These are phyloP conservation scores for Connochaetes taurinus DNA, from an alignment of 2,113 vertebrate genomes.

Conservation along the genomic window DNA sequence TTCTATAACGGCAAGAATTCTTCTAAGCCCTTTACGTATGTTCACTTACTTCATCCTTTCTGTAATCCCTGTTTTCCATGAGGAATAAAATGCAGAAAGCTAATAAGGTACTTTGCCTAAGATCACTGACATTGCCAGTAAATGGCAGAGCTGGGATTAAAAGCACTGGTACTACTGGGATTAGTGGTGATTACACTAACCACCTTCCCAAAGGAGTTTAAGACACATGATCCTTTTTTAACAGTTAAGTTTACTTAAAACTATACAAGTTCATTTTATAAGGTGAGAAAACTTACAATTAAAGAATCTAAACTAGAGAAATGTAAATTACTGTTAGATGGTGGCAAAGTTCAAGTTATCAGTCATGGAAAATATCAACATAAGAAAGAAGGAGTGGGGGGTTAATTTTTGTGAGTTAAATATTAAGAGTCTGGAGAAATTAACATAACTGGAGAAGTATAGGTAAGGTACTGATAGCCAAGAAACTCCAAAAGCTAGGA, in stretches of 20 bases:
- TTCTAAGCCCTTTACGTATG: not conserved
- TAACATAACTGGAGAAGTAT: not conserved
- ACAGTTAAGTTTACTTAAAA: not conserved
- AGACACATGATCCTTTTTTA: not conserved
- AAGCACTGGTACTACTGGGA: too few species aligned
- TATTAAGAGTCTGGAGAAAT: not conserved
- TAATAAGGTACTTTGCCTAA: not conserved
- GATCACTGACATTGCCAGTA: not conserved
- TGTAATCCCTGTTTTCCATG: not conserved
- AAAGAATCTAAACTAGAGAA: not conserved
- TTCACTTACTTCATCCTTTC: not conserved
- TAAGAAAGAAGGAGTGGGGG: not conserved
- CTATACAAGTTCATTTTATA: not conserved
- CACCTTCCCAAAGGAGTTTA: not conserved
- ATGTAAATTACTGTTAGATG: not conserved
- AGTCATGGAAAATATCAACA: not conserved
- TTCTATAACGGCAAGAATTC: not conserved
- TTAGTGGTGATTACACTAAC: not conserved
- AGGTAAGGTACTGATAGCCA: not conserved
- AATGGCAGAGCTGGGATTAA: not conserved
- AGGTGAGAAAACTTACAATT: not conserved
- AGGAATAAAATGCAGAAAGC: not conserved
- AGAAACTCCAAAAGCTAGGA: not conserved
- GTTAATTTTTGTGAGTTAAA: not conserved
- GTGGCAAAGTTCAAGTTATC: not conserved